Percentiles rank a stretch among this genome's conserved stretches.
Evolutionary conservation across 1,140 invertebrate species (phyloP).

Genomic region (Metopolophium dirhodum): DNA sequence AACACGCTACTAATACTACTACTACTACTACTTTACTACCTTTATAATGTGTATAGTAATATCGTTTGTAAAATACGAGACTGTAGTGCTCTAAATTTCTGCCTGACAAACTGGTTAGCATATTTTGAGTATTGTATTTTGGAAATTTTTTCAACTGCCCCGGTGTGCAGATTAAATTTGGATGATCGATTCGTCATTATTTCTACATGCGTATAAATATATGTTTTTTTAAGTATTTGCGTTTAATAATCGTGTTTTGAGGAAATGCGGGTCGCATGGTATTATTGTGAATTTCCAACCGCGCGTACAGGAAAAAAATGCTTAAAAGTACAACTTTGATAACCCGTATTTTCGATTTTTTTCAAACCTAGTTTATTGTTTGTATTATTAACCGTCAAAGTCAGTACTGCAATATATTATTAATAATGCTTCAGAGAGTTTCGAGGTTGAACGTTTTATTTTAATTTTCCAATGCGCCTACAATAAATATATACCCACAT

Average conservation of each 20-base stretch:
- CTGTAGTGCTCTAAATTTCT: background rate
- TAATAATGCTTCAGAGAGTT: background rate
- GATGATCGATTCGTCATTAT: background rate
- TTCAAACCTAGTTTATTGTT: background rate
- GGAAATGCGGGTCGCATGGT: conserved; percentile 4
- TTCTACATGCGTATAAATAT: background rate
- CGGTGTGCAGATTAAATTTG: background rate
- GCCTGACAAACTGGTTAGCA: background rate
- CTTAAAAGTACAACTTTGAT: conserved; percentile 30
- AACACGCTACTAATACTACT: background rate
- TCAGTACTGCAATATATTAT: background rate
- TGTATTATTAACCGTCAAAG: background rate
- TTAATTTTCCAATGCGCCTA: conserved; percentile 1
- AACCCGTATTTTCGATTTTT: conserved; percentile 23
- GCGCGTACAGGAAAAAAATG: background rate
- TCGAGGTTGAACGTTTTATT: conserved; percentile 12
- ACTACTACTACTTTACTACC: background rate
- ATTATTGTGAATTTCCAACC: background rate
- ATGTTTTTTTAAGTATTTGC: background rate
- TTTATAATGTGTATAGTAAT: background rate
- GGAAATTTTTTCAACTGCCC: background rate
- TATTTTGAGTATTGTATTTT: background rate
- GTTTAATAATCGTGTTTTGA: background rate
- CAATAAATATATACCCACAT: conserved; percentile 16
- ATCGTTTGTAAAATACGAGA: background rate